Evolutionary conservation across 2,113 vertebrate species (phyloP), one percentile per base, ranked within the genome.

Genomic region (Ptychochromis oligacanthus): DNA sequence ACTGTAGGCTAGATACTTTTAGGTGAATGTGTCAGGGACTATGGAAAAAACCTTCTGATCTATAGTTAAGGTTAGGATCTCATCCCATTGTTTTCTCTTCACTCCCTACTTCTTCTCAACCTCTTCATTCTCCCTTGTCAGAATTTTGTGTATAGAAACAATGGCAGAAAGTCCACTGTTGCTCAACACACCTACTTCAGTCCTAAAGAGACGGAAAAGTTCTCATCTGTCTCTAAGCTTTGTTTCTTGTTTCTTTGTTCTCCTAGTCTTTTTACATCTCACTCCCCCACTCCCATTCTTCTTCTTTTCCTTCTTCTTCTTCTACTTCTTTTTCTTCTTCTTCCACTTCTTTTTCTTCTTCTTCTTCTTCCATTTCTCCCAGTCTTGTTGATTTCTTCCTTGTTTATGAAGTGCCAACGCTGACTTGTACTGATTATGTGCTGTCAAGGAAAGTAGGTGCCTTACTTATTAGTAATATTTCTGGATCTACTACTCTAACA

Each of bases 191-290:
- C 22, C 20, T 18, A 10, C 60, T 81, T 75, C 70, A 54, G 80
- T 81, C 60, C 36, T 67, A 79, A 76, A 77, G 57, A 79, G 55
- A 31, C 62, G 43, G 20, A 0, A 65, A 75, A 14, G 40, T 84
- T 83, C 22, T 67, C 22, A 15, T 54, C 57, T 67, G 36, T 74
- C 62, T 86, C 67, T 61, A 28, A 77, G 49, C 55, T 72, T n/a
- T n/a, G n/a, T n/a, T n/a, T 26, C 75, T 57, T 83, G 70, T 87
- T 85, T 84, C 36, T 60, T 88, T 78, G 56, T 76, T 57, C 55
- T 85, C 60, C n/a, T 77, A 74, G n/a, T 10, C 40, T 74, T 74
- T 81, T 64, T 65, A 75, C 60, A 60, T 56, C 74, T 55, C 22
- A 6, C 36, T 2, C 54, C 77, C 70, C 34, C 24, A 2, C 34